Evolutionary conservation across 2,888 invertebrate genomes (phyloP).

Genomic region (Melanotus villosus): DNA sequence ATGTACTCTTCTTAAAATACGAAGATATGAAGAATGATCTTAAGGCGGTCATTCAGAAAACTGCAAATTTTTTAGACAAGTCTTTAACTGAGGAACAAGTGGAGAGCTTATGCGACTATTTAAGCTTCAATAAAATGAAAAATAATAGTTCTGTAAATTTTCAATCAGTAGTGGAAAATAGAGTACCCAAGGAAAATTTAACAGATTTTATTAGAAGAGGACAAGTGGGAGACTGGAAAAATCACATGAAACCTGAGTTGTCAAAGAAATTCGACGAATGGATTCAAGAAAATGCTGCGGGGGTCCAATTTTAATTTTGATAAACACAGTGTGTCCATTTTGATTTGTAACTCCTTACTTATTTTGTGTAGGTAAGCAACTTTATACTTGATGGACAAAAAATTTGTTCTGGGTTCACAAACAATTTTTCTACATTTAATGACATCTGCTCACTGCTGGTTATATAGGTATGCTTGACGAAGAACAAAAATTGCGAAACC

Average conservation of each 20-base stretch:
- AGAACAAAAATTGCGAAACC: too few species aligned
- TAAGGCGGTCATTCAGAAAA: slow-evolving; percentile 74
- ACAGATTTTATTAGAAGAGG: slow-evolving; percentile 70
- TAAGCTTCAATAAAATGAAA: slow-evolving; percentile 70
- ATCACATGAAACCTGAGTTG: slow-evolving; percentile 80
- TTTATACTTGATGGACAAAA: too few species aligned
- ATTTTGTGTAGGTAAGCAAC: too few species aligned
- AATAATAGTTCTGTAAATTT: slow-evolving; percentile 73
- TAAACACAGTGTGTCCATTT: too few species aligned
- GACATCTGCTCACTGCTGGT: too few species aligned
- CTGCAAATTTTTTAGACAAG: slow-evolving; percentile 82
- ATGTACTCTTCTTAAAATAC: slow-evolving; percentile 84
- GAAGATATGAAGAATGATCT: slow-evolving; percentile 87
- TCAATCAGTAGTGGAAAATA: slow-evolving; percentile 64
- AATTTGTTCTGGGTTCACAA: too few species aligned
- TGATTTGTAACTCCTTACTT: too few species aligned
- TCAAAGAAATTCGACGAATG: slow-evolving; percentile 82
- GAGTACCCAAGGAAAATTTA: slow-evolving; percentile 57
- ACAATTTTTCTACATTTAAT: too few species aligned
- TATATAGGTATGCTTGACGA: too few species aligned
- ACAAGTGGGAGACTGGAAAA: slow-evolving; percentile 67
- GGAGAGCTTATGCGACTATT: slow-evolving; percentile 61
- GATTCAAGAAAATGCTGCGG: slow-evolving; percentile 73
- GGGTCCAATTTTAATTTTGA: slow-evolving; percentile 39
- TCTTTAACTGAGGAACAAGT: slow-evolving; percentile 77